Evolutionary conservation across 2,113 vertebrate species (phyloP).

Genomic region (Puffinus mauretanicus): DNA sequence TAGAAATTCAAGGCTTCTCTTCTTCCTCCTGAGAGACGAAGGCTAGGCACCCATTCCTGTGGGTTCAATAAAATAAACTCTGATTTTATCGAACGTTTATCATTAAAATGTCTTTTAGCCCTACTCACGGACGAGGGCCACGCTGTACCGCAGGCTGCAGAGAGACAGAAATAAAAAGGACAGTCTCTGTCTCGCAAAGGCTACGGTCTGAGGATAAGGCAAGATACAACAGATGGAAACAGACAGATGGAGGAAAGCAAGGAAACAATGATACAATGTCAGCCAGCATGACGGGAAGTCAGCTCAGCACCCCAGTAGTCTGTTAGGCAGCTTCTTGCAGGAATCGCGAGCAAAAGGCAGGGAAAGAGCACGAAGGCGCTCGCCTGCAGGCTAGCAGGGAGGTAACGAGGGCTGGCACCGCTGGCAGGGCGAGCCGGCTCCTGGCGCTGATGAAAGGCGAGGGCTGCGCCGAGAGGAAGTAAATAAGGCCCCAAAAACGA

Average conservation of each 20-base stretch:
- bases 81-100: neutral
- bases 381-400: neutral
- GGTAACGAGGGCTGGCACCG: neutral
- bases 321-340: neutral
- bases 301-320: conserved; percentile 8
- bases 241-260: conserved; percentile 49
- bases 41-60: rapidly evolving
- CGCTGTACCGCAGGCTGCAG: neutral
- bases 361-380: neutral
- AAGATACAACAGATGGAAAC: conserved; percentile 36
- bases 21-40: rapidly evolving
- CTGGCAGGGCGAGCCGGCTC: neutral
- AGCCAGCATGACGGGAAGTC: conserved; percentile 17
- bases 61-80: rapidly evolving
- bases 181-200: neutral
- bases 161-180: neutral
- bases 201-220: neutral
- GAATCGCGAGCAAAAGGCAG: neutral
- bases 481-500: neutral
- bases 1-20: neutral
- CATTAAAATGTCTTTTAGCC: neutral
- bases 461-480: neutral
- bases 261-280: conserved; percentile 23
- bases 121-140: neutral
- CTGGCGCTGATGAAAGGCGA: neutral